These are phyloP conservation scores for Botrylloides violaceus DNA, from an alignment of 23 tunicate species.

Conservation along the genomic window DNA sequence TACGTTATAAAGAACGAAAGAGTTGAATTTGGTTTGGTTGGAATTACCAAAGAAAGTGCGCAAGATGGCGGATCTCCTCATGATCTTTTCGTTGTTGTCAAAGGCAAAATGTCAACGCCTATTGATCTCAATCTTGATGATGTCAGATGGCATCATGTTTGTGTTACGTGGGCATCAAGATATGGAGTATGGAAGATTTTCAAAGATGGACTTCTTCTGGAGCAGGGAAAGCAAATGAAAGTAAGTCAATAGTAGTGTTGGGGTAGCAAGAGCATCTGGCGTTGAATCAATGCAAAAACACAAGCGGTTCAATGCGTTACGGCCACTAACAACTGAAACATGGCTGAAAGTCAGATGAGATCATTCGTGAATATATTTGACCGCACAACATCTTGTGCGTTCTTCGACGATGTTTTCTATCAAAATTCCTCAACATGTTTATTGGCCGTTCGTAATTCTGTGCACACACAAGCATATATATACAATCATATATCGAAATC, in stretches of 20 bases:
- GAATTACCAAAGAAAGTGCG: not conserved
- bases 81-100: slow-evolving; percentile 3
- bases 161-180: slow-evolving; percentile 24
- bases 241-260: too few relatives aligned
- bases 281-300: not conserved
- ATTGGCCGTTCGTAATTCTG: too few relatives aligned
- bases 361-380: too few relatives aligned
- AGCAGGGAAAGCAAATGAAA: slow-evolving; percentile 9
- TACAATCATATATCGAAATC: too few relatives aligned
- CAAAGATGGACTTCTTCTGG: not conserved
- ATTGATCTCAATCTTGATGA: slow-evolving; percentile 18
- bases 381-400: too few relatives aligned
- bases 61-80: not conserved
- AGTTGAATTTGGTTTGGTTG: slow-evolving; percentile 18
- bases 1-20: not conserved
- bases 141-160: slow-evolving; percentile 28
- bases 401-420: too few relatives aligned
- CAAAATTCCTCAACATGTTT: too few relatives aligned
- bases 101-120: slow-evolving; percentile 20
- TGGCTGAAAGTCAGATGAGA: too few relatives aligned
- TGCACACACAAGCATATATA: too few relatives aligned
- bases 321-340: too few relatives aligned
- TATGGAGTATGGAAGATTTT: slow-evolving; percentile 22
- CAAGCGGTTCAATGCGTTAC: too few relatives aligned
- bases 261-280: not conserved